phyloP scores from a whole-genome alignment of 2,888 invertebrate genomes.

The Tachina lurida region DNA sequence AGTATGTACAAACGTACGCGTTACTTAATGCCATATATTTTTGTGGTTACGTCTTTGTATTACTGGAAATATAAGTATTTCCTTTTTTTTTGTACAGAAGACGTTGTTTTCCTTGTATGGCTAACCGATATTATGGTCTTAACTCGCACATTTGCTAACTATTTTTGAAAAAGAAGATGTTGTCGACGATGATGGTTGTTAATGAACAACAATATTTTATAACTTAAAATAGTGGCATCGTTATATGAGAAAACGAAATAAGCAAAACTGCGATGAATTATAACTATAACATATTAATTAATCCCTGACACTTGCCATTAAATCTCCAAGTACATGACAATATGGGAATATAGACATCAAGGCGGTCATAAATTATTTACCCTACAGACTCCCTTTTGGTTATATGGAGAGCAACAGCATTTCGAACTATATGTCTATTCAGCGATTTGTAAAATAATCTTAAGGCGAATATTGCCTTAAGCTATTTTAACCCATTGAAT shows the following conservation, averaged over 20 bases:
- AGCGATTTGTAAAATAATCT: no score
- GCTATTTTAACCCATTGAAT: no score
- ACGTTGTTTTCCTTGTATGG: constrained; percentile 40
- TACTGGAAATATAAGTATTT: constrained; percentile 36
- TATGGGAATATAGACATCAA: neutral
- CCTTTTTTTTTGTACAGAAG: neutral
- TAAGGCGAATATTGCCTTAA: no score
- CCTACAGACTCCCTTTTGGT: no score
- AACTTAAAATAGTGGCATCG: neutral
- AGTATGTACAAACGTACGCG: constrained; percentile 39
- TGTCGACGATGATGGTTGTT: constrained; percentile 19
- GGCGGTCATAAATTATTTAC: no score
- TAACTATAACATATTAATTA: constrained; percentile 55
- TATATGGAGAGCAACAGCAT: no score
- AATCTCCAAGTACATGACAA: neutral
- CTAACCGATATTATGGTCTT: constrained; percentile 15
- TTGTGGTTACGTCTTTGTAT: constrained; percentile 67
- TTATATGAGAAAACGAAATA: constrained; percentile 10
- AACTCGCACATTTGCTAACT: constrained; percentile 41
- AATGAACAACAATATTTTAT: constrained; percentile 42
- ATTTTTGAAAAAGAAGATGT: constrained; percentile 19
- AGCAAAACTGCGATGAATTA: constrained; percentile 24
- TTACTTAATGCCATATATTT: constrained; percentile 63
- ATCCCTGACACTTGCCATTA: constrained; percentile 34
- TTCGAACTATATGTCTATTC: no score